Percentiles rank a stretch among this genome's conserved stretches.
Evolutionary conservation across 2,888 invertebrate species (phyloP).

Genomic region (Cheilosia grossa): DNA sequence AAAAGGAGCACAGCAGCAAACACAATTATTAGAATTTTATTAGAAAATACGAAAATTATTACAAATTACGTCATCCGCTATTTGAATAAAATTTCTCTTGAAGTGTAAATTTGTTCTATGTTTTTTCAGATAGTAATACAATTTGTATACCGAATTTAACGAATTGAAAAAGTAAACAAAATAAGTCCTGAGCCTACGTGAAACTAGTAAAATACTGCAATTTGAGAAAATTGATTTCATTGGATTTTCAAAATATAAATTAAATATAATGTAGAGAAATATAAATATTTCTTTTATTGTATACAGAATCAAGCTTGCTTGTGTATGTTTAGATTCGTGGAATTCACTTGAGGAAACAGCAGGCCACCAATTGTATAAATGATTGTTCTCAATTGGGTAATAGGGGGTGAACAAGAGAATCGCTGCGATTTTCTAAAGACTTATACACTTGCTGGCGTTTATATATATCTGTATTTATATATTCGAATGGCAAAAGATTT

Average conservation of each 20-base stretch:
- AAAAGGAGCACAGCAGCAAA: slow-evolving; percentile 2
- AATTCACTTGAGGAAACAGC: too few species aligned
- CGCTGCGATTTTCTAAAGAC: background rate
- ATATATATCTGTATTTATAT: background rate
- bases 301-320: too few species aligned
- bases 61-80: background rate
- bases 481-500: background rate
- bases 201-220: too few species aligned
- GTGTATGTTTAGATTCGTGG: too few species aligned
- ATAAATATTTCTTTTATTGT: too few species aligned
- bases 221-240: too few species aligned
- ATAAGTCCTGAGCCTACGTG: too few species aligned
- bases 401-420: slow-evolving; percentile 10
- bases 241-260: too few species aligned
- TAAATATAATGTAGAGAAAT: too few species aligned
- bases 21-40: slow-evolving; percentile 24
- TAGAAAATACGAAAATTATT: background rate
- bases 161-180: too few species aligned
- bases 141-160: too few species aligned
- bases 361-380: slow-evolving; percentile 29
- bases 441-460: background rate
- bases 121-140: too few species aligned
- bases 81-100: background rate
- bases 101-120: background rate
- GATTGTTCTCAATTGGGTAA: slow-evolving; percentile 45